These are phyloP conservation scores for Sigmodon hispidus DNA, from an alignment of 2,113 vertebrate genomes.

Conservation along the genomic window DNA sequence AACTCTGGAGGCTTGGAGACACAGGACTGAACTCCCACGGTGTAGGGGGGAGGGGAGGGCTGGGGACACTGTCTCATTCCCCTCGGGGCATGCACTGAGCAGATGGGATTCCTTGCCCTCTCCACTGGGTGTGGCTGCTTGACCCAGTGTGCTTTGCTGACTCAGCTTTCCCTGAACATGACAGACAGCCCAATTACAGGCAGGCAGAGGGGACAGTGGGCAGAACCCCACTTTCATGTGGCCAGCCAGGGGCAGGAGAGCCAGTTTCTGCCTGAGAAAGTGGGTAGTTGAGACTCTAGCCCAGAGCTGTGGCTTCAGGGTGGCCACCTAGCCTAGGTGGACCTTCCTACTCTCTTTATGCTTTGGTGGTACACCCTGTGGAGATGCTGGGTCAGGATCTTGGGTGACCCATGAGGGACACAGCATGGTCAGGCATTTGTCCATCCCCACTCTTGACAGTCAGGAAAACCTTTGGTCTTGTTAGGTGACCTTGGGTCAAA, in stretches of 20 bases:
- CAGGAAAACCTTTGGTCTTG: not conserved
- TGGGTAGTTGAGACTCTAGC: not conserved
- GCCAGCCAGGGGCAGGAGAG: no score
- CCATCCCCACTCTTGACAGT: not conserved
- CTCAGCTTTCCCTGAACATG: not conserved
- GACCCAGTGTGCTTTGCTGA: not conserved
- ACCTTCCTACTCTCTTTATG: not conserved
- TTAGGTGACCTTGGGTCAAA: conserved; percentile 1
- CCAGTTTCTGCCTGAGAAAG: not conserved
- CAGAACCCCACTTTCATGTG: not conserved
- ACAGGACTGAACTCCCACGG: not conserved
- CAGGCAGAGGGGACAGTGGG: not conserved
- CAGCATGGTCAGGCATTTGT: no score
- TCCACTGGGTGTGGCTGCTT: not conserved
- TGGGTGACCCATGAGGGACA: not conserved
- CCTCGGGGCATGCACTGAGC: not conserved
- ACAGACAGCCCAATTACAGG: not conserved
- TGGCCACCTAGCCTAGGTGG: not conserved
- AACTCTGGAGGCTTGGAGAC: not conserved
- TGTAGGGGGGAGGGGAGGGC: no score
- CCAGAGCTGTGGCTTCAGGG: not conserved
- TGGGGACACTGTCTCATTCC: not conserved
- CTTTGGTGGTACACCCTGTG: not conserved
- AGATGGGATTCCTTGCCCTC: no score
- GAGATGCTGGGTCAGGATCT: not conserved